Conservation (phyloP, 2,797 vertebrate genomes). For the Lateolabrax maculatus region DNA sequence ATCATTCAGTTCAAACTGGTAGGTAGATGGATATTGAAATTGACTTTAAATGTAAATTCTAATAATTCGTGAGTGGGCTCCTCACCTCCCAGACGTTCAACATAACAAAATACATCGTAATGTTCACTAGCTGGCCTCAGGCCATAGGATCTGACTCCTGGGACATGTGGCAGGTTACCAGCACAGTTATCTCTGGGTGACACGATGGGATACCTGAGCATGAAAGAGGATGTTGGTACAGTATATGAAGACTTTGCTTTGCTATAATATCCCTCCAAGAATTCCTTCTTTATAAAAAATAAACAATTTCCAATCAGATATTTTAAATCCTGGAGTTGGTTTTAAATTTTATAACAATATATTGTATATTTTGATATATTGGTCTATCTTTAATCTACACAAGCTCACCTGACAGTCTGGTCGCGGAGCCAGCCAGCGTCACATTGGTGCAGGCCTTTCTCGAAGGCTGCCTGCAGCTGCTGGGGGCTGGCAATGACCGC, state of each 20-base stretch:
- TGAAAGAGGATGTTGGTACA: not conserved
- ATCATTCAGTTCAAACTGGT: not conserved
- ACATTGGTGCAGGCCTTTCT: conserved; percentile 95
- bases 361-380: not conserved
- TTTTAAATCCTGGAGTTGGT: not conserved
- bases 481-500: conserved; percentile 92
- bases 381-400: no score
- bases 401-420: conserved; percentile 93
- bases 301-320: not conserved
- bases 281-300: not conserved
- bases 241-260: not conserved
- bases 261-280: not conserved
- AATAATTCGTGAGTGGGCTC: not conserved
- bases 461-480: conserved; percentile 93
- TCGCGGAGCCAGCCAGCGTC: conserved; percentile 97
- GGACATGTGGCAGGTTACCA: conserved; percentile 88
- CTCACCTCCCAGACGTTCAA: conserved; percentile 89
- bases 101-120: conserved; percentile 95
- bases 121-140: conserved; percentile 87
- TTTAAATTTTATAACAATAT: not conserved
- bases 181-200: conserved; percentile 90
- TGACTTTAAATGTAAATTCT: not conserved
- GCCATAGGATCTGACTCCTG: conserved; percentile 91
- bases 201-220: conserved; percentile 92
- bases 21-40: not conserved